These are phyloP conservation scores for human DNA, from an alignment of 2,113 vertebrate species.

Conservation along the genomic window GRCh38 chr1:45197001-45197500, in stretches of 20 bases:
- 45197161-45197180: not conserved
- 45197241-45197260: not conserved
- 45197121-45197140: not conserved
- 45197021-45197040: not conserved
- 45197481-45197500: constrained; percentile 9
- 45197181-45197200: not conserved
- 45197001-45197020: not conserved
- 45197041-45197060: not conserved
- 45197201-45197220: not conserved
- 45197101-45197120: not conserved
- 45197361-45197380: constrained; percentile 38
- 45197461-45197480: not conserved
- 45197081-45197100: not conserved
- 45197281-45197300: not conserved
- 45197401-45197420: constrained; percentile 3
- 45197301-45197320: not conserved
- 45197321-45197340: not conserved
- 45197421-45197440: constrained; percentile 9
- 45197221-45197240: not conserved
- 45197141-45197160: not conserved
- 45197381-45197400: not conserved
- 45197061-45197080: not conserved
- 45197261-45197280: not conserved
- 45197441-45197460: not conserved
- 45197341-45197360: not conserved